Conservation (phyloP, 2,113 vertebrate genomes). For the Verasper variegatus region DNA sequence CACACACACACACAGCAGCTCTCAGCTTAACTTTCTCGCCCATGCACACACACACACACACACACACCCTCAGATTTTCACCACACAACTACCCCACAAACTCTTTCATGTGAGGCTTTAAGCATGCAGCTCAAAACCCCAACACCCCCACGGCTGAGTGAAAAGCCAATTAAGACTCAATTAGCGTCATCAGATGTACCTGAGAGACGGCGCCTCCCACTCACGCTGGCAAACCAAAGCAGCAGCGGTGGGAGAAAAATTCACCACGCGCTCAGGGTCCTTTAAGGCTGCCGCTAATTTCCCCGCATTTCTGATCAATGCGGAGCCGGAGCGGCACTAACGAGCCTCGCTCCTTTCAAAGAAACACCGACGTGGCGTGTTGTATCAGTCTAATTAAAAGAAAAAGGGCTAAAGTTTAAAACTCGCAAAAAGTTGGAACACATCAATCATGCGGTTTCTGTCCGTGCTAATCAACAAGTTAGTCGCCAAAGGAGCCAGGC, state of each 20-base stretch:
- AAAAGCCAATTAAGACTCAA: conserved; percentile 63
- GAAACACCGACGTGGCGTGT: not conserved
- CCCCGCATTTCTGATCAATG: conserved; percentile 36
- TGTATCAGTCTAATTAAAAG: not conserved
- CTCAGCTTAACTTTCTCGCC: not conserved
- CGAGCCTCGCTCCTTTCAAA: not conserved
- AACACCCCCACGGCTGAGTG: conserved; percentile 22
- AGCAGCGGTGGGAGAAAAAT: not conserved
- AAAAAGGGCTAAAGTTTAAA: not conserved
- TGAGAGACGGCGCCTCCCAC: conserved; percentile 31
- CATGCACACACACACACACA: conserved; percentile 9
- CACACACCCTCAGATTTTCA: conserved; percentile 16
- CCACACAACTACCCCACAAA: conserved; percentile 22
- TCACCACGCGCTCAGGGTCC: not conserved
- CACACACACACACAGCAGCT: conserved; percentile 13
- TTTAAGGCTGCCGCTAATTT: conserved; percentile 41
- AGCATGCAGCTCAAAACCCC: conserved; percentile 29
- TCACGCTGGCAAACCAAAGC: conserved; percentile 49
- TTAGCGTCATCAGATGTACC: conserved; percentile 62
- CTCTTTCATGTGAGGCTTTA: conserved; percentile 45
- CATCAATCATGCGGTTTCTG: not conserved
- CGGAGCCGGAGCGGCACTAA: conserved; percentile 27
- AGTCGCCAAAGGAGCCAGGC: not conserved
- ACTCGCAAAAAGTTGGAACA: conserved; percentile 15
- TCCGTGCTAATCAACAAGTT: conserved; percentile 64